Base-by-base conservation (phyloP, 2,113 vertebrate species). In the Motacilla alba region DNA sequence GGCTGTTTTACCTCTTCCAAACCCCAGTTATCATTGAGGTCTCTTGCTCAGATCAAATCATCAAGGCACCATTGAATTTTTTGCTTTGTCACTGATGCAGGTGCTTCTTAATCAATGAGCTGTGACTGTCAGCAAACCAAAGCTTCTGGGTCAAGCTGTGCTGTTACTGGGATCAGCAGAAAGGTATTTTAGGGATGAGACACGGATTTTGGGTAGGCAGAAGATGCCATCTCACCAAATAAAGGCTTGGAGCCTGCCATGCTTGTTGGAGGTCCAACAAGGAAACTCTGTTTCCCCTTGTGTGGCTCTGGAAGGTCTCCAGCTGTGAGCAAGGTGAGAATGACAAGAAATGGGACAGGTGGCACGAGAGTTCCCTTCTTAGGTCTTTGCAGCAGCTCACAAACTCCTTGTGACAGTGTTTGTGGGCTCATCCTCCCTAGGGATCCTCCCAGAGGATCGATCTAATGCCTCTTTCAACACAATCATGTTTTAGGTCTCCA, bases 191-290 rank as follows among this genome's bases (percentile, higher is more conserved):
- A 13, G 30, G 72, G 76, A 3, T 0, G 11, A 52, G 3, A 41
- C 21, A 7, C n/a, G 28, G 28, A 5, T 39, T 72, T 58, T 7
- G 37, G 56, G 62, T 8, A 7, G 80, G 64, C 53, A 91, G 64
- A 55, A 89, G 55, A 2, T 52, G 64, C 55, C 47, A 7, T 17
- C 47, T 47, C 64, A 46, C 41, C 64, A 56, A 6, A 9, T 7
- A 10, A 52, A 53, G n/a, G 11, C 66, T 81, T 19, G 22, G 39
- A 91, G 46, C 73, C 88, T 17, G 16, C 62, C 13, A 9, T 30
- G 47, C 56, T 81, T 3, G 7, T 44, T 4, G 59, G 18, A 44
- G 55, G 11, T 43, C 3, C 5, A 39, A 18, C 0, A 1, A 9
- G 72, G 68, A 72, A 80, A 12, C 30, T 68, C 62, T 1, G 4